Percentiles rank a stretch among this genome's conserved stretches.
phyloP scores from a whole-genome alignment of 2,113 vertebrate species.

The Platycercus adscitus region DNA sequence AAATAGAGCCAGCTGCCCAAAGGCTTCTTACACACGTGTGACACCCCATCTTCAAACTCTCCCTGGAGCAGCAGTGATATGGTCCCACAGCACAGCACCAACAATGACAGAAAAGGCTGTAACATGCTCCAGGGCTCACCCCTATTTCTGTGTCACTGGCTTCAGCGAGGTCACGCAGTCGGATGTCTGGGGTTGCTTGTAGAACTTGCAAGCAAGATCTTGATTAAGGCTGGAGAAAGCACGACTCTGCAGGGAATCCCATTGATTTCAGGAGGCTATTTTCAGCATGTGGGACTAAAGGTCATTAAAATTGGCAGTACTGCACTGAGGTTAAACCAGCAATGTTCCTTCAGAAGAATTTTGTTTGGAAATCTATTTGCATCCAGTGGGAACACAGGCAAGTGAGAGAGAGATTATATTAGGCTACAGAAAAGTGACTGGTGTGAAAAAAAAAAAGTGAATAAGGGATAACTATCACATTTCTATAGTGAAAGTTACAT shows the following conservation, averaged over 20 bases:
- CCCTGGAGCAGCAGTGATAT: background rate
- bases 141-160: background rate
- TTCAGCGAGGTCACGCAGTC: accelerated
- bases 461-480: accelerated
- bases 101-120: background rate
- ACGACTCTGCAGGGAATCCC: background rate
- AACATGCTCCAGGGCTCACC: background rate
- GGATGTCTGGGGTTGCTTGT: background rate
- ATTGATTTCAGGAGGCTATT: constrained; percentile 12
- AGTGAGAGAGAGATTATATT: background rate
- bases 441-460: background rate
- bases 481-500: background rate
- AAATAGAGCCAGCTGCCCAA: background rate
- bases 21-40: accelerated
- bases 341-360: background rate
- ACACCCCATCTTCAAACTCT: background rate
- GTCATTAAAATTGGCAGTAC: background rate
- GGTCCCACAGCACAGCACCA: background rate
- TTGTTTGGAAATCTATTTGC: background rate
- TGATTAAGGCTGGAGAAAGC: background rate
- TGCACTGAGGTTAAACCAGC: background rate
- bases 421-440: background rate
- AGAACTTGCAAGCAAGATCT: background rate
- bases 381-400: background rate
- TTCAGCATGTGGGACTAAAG: background rate